Conservation (phyloP, 2,888 invertebrate species). For the Hypolimnas misippus region DNA sequence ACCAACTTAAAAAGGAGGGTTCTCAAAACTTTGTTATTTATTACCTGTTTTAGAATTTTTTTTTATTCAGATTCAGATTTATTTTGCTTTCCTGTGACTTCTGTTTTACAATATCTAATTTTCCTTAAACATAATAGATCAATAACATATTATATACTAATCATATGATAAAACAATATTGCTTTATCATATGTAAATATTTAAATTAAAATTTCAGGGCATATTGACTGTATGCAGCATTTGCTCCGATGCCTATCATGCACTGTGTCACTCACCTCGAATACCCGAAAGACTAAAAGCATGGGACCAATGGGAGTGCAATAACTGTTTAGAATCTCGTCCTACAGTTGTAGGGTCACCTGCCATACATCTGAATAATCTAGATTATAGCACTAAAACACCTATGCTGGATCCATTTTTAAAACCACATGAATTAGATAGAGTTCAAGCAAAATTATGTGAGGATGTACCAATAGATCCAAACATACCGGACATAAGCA, state of each 20-base stretch:
- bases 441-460: constrained; percentile 66
- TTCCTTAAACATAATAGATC: too few species aligned
- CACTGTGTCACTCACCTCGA: constrained; percentile 90
- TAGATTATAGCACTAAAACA: constrained; percentile 58
- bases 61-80: too few species aligned
- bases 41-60: too few species aligned
- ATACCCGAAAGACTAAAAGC: constrained; percentile 83
- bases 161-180: not conserved
- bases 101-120: too few species aligned
- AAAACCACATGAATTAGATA: constrained; percentile 76
- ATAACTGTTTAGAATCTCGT: constrained; percentile 84
- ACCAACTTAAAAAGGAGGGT: too few species aligned
- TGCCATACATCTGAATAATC: constrained; percentile 60
- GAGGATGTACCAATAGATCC: constrained; percentile 84
- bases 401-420: constrained; percentile 70
- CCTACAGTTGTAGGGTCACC: constrained; percentile 69
- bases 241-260: constrained; percentile 94
- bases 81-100: too few species aligned
- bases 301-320: constrained; percentile 88
- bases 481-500: constrained; percentile 89
- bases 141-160: too few species aligned
- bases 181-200: not conserved
- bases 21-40: too few species aligned
- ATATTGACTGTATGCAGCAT: constrained; percentile 90
- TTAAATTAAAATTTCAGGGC: constrained; percentile 74